Conservation (phyloP, 2,113 vertebrate genomes). For the Myanophis thanlyinensis region DNA sequence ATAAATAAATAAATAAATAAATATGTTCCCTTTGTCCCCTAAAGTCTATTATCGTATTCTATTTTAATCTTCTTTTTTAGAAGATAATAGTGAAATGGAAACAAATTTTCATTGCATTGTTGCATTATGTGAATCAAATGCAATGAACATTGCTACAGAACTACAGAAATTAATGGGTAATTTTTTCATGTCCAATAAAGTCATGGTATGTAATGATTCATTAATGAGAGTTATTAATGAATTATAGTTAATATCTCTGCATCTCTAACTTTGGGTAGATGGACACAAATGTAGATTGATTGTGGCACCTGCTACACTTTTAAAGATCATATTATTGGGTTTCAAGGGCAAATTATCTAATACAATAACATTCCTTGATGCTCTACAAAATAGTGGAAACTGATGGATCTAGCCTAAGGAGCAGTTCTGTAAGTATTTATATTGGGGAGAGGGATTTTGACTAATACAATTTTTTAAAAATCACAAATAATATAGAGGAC, state of each 20-base stretch:
- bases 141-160: background rate
- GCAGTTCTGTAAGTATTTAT: background rate
- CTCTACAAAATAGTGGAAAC: background rate
- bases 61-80: background rate
- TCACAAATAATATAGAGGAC: background rate
- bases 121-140: background rate
- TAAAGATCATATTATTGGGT: background rate
- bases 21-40: background rate
- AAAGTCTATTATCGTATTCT: background rate
- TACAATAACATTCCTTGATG: background rate
- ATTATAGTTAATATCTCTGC: background rate
- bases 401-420: background rate
- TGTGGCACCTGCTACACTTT: background rate
- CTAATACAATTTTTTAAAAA: background rate
- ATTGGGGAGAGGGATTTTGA: background rate
- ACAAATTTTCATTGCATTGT: background rate
- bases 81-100: background rate
- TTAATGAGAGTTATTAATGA: background rate
- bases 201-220: background rate
- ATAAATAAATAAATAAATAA: no score
- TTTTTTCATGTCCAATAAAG: background rate
- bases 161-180: background rate
- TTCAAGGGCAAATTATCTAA: background rate
- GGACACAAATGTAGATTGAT: background rate
- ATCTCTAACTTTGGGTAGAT: background rate